These are phyloP conservation scores for Raja brachyura DNA, from an alignment of 2,113 vertebrate species.

Conservation along the genomic window DNA sequence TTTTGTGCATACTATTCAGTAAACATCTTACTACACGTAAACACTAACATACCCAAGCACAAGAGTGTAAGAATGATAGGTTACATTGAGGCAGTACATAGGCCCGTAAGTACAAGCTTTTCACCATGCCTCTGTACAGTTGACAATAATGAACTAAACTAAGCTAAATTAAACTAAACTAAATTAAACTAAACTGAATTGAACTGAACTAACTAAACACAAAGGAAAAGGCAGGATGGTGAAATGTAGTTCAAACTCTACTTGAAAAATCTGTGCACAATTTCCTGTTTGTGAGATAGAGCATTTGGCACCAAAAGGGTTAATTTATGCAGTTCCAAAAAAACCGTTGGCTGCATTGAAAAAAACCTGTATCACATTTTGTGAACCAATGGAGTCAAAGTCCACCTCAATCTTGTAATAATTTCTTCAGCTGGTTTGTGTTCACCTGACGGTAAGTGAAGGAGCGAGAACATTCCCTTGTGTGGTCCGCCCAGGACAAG, in stretches of 20 bases:
- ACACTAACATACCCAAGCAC: too few species aligned
- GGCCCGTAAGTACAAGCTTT: too few species aligned
- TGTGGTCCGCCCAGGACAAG: not conserved
- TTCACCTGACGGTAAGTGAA: not conserved
- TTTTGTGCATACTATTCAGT: too few species aligned
- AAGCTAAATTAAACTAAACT: too few species aligned
- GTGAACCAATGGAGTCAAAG: slow-evolving; percentile 3
- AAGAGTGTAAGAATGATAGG: too few species aligned
- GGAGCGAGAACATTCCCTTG: not conserved
- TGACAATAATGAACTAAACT: too few species aligned
- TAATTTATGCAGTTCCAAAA: not conserved
- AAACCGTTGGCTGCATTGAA: not conserved
- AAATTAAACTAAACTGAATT: too few species aligned
- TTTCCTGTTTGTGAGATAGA: not conserved
- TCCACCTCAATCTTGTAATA: not conserved
- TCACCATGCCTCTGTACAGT: too few species aligned
- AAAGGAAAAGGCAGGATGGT: not conserved
- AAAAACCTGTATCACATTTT: not conserved
- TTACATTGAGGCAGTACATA: too few species aligned
- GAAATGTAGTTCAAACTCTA: not conserved
- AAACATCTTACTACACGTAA: too few species aligned
- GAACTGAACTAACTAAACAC: too few species aligned
- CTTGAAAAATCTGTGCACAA: not conserved
- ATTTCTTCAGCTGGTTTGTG: slow-evolving; percentile 11
- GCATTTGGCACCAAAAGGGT: slow-evolving; percentile 6